Conservation (phyloP, 2,797 vertebrate genomes). For the Prionace glauca region DNA sequence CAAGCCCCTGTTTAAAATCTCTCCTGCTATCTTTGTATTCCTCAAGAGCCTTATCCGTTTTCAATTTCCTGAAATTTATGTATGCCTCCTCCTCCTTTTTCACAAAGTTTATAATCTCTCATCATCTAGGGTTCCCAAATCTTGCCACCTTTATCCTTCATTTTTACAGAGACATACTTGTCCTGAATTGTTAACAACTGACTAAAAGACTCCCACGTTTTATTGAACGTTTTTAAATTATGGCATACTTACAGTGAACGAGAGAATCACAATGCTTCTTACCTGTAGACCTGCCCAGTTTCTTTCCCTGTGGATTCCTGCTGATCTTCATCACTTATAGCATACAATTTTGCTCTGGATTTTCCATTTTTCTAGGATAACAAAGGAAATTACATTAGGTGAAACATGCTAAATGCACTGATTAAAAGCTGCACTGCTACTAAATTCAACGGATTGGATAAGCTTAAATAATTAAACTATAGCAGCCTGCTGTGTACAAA, state of each 20-base stretch:
- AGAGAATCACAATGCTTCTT: slow-evolving; percentile 23
- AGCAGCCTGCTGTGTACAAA: too few species aligned
- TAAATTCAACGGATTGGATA: not conserved
- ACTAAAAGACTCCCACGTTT: not conserved
- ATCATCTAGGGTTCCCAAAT: too few species aligned
- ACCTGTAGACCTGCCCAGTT: slow-evolving; percentile 75
- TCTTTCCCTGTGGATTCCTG: slow-evolving; percentile 69
- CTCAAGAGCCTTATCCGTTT: too few species aligned
- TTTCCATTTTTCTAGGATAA: slow-evolving; percentile 74
- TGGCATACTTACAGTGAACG: not conserved
- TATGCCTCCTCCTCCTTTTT: too few species aligned
- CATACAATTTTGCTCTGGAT: slow-evolving; percentile 70
- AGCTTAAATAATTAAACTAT: not conserved
- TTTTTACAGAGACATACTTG: too few species aligned
- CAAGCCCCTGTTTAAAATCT: too few species aligned
- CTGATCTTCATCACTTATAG: slow-evolving; percentile 76
- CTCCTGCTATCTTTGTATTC: too few species aligned
- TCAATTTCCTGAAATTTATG: too few species aligned
- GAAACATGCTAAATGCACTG: not conserved
- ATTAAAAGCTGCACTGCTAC: not conserved
- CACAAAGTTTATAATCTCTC: too few species aligned
- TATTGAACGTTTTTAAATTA: not conserved
- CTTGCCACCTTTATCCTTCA: too few species aligned
- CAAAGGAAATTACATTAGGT: slow-evolving; percentile 41
- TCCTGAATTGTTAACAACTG: too few species aligned